A percentile compares a stretch with the other conserved stretches of the same genome.
phyloP scores from a whole-genome alignment of 2,888 invertebrate genomes.

The Clepsis dumicolana region DNA sequence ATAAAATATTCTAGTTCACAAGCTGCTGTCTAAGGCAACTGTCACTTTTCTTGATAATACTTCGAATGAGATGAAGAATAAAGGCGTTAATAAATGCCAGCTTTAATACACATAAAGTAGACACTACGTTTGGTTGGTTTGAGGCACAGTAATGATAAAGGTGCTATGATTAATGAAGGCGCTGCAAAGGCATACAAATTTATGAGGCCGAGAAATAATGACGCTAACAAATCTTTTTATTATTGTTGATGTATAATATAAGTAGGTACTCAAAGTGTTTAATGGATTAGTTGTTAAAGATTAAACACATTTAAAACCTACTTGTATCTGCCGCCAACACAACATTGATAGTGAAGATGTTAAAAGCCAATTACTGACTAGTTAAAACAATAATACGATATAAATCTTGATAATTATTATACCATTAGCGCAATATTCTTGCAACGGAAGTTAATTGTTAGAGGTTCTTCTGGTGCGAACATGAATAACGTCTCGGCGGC shows the following conservation, averaged over 20 bases:
- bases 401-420: slow-evolving; percentile 70
- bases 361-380: slow-evolving; percentile 50
- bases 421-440: slow-evolving; percentile 67
- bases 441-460: slow-evolving; percentile 76
- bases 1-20: too few species aligned
- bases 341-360: slow-evolving; percentile 35
- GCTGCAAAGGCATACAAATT: background rate
- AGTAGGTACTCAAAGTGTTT: background rate
- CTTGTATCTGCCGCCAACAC: slow-evolving; percentile 5
- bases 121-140: background rate
- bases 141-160: slow-evolving; percentile 5
- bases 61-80: background rate
- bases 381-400: slow-evolving; percentile 63
- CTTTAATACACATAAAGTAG: background rate
- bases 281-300: background rate
- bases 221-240: background rate
- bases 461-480: slow-evolving; percentile 59
- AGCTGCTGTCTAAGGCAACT: too few species aligned
- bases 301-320: slow-evolving; percentile 7
- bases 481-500: slow-evolving; percentile 69
- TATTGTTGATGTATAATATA: background rate
- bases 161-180: slow-evolving; percentile 8
- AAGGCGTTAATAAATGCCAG: slow-evolving; percentile 5
- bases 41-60: background rate
- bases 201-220: background rate